Percentiles rank a stretch among this genome's conserved stretches.
These are phyloP conservation scores for Rhinolophus sinicus DNA, from an alignment of 2,113 vertebrate genomes.

Conservation along the genomic window DNA sequence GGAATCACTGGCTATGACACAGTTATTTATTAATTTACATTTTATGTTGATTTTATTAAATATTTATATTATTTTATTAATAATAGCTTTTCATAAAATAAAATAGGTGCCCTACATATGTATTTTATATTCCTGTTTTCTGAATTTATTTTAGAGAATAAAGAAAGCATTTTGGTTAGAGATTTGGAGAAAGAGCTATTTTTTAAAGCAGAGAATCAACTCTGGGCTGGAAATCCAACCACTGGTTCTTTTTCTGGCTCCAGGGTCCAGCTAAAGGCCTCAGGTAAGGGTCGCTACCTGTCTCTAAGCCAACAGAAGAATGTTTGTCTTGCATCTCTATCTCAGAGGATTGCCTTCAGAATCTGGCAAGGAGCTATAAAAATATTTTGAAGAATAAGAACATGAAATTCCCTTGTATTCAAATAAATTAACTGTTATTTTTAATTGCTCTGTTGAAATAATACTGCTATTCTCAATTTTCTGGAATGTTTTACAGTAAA, in stretches of 20 bases:
- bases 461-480: background rate
- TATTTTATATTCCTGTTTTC: conserved; percentile 36
- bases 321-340: background rate
- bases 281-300: background rate
- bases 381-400: background rate
- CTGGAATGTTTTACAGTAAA: conserved; percentile 21
- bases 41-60: conserved; percentile 47
- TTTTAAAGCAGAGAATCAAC: background rate
- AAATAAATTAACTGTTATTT: background rate
- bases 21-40: conserved; percentile 58
- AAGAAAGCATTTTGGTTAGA: background rate
- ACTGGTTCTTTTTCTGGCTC: background rate
- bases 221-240: background rate
- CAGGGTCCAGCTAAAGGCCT: background rate
- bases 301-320: background rate
- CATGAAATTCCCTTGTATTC: background rate
- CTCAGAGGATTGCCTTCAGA: background rate
- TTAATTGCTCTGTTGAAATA: background rate
- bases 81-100: conserved; percentile 45
- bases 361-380: background rate
- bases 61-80: conserved; percentile 2
- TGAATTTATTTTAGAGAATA: conserved; percentile 15
- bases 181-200: background rate
- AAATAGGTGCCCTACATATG: background rate
- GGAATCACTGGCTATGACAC: background rate